Percentiles rank a stretch among this genome's conserved stretches.
Conservation (phyloP, 2,888 invertebrate species). For the Tetragonisca angustula region DNA sequence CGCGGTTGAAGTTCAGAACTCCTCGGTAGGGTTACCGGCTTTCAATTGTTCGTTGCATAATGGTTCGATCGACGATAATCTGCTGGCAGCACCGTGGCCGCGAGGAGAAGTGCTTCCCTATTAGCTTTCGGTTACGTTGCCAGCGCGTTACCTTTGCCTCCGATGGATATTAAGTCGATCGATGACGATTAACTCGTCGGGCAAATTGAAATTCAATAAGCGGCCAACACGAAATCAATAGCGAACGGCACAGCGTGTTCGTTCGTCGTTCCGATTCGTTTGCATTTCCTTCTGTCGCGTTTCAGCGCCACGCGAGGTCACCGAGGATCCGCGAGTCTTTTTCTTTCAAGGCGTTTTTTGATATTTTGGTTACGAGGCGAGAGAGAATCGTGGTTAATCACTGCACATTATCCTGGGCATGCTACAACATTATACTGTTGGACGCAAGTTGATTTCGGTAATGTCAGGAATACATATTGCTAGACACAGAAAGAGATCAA, state of each 20-base stretch:
- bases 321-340: background rate
- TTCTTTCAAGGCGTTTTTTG: background rate
- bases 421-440: too few relatives aligned
- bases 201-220: slow-evolving; percentile 56
- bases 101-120: slow-evolving; percentile 61
- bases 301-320: background rate
- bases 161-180: slow-evolving; percentile 52
- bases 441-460: too few relatives aligned
- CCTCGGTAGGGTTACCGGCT: slow-evolving; percentile 24
- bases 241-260: background rate
- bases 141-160: slow-evolving; percentile 43
- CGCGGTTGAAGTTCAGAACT: slow-evolving; percentile 32
- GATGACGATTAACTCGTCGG: slow-evolving; percentile 29
- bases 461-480: too few relatives aligned
- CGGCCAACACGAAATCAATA: slow-evolving; percentile 33
- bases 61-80: slow-evolving; percentile 57
- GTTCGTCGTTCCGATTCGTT: background rate
- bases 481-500: too few relatives aligned
- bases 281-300: background rate
- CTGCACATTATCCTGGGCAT: background rate
- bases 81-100: slow-evolving; percentile 27
- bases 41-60: slow-evolving; percentile 57
- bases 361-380: background rate
- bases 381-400: background rate
- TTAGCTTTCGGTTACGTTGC: slow-evolving; percentile 58